Conservation (phyloP, 2,797 vertebrate species). For the Sebastolobus altivelis region DNA sequence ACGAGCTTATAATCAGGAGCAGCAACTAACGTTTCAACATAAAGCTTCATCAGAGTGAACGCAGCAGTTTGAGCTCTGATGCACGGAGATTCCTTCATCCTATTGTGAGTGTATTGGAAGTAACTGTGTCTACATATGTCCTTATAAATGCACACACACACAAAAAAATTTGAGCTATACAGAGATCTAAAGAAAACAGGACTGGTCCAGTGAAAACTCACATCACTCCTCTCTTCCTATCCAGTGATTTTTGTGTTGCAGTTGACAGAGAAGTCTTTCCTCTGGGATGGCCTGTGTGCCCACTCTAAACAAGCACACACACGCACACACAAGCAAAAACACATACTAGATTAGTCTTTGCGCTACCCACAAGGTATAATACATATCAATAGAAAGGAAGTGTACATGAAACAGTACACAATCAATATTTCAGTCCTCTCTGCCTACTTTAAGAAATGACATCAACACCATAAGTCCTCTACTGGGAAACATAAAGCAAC, state of each 20-base stretch:
- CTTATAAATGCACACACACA: neutral
- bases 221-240: constrained; percentile 81
- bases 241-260: constrained; percentile 82
- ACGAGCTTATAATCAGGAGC: neutral
- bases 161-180: neutral
- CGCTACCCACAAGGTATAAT: neutral
- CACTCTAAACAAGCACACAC: constrained; percentile 54
- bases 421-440: constrained; percentile 3
- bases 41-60: neutral
- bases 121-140: neutral
- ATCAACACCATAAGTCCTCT: neutral
- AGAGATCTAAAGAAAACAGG: neutral
- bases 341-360: neutral
- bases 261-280: constrained; percentile 75
- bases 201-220: constrained; percentile 65
- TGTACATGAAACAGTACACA: neutral
- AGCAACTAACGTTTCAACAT: neutral
- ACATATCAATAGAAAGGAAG: neutral
- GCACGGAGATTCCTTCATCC: neutral
- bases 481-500: constrained; percentile 7
- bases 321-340: constrained; percentile 5
- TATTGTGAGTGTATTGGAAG: neutral
- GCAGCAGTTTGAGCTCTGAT: neutral
- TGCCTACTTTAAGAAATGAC: neutral
- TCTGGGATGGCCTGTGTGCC: constrained; percentile 17